Conservation (phyloP, 53 echinoderm and acorn worm genomes). For the Echinarachnius parma region DNA sequence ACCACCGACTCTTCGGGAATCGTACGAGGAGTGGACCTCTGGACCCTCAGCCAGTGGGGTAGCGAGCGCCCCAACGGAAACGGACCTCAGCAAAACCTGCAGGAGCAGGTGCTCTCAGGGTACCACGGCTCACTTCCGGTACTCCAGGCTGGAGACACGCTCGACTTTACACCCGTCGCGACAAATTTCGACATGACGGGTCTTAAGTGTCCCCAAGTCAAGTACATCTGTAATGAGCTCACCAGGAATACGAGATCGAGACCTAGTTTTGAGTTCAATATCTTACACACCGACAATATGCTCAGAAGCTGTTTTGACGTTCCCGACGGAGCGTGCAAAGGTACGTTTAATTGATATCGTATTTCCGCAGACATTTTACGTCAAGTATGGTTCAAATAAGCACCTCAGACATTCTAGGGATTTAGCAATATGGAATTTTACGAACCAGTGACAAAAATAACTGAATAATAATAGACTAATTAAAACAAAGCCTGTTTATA, state of each 20-base stretch:
- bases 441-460: no score
- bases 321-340: slow-evolving; percentile 77
- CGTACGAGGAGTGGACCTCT: slow-evolving; percentile 60
- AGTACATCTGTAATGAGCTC: slow-evolving; percentile 81
- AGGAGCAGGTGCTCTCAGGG: slow-evolving; percentile 64
- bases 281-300: slow-evolving; percentile 59
- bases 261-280: slow-evolving; percentile 63
- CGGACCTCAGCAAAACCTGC: slow-evolving; percentile 66
- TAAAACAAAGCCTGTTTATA: no score
- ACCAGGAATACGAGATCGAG: slow-evolving; percentile 59
- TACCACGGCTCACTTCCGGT: slow-evolving; percentile 71
- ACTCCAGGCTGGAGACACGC: slow-evolving; percentile 49
- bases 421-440: no score
- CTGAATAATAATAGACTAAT: no score
- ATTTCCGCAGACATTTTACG: no score
- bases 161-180: slow-evolving; percentile 57
- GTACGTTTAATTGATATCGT: no score
- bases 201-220: slow-evolving; percentile 63
- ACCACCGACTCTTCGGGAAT: slow-evolving; percentile 58
- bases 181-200: slow-evolving; percentile 84
- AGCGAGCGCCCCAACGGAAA: slow-evolving; percentile 74
- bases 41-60: slow-evolving; percentile 80
- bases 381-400: no score
- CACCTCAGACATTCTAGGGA: no score
- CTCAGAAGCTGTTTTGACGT: slow-evolving; percentile 75